phyloP scores from a whole-genome alignment of 2,113 vertebrate genomes.

The Alligator mississippiensis region DNA sequence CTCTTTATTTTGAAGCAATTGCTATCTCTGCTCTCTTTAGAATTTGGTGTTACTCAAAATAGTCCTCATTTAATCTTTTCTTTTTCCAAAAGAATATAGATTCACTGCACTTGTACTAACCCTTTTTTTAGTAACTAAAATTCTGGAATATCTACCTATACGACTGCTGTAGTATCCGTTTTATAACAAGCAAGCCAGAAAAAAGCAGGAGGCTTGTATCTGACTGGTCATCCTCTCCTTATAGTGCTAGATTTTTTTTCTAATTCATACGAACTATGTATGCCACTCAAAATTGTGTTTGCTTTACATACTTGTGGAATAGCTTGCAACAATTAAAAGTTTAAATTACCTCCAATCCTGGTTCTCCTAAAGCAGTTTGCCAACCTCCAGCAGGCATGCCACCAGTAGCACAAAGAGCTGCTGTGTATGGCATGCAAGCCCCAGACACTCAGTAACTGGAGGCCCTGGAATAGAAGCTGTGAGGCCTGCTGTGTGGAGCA shows the following conservation, averaged over 20 bases:
- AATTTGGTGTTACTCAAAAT: constrained; percentile 6
- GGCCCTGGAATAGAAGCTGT: too few species aligned
- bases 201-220: not conserved
- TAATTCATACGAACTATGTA: not conserved
- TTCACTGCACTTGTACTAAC: not conserved
- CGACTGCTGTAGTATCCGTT: not conserved
- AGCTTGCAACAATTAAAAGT: not conserved
- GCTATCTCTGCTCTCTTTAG: not conserved
- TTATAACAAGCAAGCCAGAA: not conserved
- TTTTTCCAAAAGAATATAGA: not conserved
- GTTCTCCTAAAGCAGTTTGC: not conserved
- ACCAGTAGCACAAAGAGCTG: too few species aligned
- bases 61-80: constrained; percentile 9
- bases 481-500: too few species aligned
- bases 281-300: not conserved
- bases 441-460: too few species aligned
- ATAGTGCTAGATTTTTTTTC: not conserved
- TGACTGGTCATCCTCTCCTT: not conserved
- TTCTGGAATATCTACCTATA: not conserved
- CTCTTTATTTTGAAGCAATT: constrained; percentile 4
- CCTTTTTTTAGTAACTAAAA: not conserved
- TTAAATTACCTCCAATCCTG: not conserved
- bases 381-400: too few species aligned
- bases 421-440: too few species aligned
- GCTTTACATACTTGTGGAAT: constrained; percentile 2